Conservation (phyloP, 2,888 invertebrate genomes). For the Leptinotarsa tumamoca region DNA sequence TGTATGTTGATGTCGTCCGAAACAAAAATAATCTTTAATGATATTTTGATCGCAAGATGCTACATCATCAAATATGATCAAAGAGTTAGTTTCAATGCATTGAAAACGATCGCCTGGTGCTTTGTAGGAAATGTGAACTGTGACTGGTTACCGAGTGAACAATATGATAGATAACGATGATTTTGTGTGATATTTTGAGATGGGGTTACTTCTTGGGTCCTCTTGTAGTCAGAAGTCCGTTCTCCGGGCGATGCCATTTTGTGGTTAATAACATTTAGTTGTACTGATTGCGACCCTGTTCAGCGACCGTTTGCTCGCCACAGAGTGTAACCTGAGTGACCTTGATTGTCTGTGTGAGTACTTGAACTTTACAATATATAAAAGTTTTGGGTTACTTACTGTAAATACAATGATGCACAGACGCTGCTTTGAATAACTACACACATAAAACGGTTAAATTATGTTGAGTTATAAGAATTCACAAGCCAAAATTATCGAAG, state of each 20-base stretch:
- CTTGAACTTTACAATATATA: neutral
- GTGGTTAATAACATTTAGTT: neutral
- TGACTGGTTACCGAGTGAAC: neutral
- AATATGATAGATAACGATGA: neutral
- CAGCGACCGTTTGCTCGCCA: neutral
- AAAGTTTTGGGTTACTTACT: neutral
- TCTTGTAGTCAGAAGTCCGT: slow-evolving; percentile 26
- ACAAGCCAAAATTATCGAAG: no score
- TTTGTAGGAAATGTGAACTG: neutral
- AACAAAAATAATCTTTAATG: no score
- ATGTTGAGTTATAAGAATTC: neutral
- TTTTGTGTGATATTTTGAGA: neutral
- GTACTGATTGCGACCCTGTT: neutral
- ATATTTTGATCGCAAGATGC: no score
- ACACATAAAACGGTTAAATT: neutral
- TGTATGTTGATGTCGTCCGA: no score
- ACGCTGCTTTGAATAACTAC: neutral
- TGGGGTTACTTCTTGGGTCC: slow-evolving; percentile 11
- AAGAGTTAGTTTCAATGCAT: neutral
- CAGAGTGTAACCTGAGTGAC: neutral
- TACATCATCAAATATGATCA: no score
- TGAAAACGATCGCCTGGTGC: slow-evolving; percentile 16
- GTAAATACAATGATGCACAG: neutral
- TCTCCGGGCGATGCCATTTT: neutral
- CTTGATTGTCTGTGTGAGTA: neutral